Evolutionary conservation across 2,113 vertebrate genomes (phyloP).

Genomic region (Passer domesticus): DNA sequence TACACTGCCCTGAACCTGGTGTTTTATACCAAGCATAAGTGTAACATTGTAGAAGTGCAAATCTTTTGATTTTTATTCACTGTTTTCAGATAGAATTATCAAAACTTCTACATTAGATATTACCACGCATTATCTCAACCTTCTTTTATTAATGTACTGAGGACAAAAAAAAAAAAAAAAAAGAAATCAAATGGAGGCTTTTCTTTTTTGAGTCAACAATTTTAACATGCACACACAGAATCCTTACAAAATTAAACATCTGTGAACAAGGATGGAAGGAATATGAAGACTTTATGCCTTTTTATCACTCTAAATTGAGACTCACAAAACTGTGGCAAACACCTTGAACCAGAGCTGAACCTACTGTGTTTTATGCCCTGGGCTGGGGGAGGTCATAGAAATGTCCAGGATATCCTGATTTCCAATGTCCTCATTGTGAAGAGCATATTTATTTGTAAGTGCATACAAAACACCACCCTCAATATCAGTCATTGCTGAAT

Average conservation of each 20-base stretch:
- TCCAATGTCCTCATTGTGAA: neutral
- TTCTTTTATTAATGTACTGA: neutral
- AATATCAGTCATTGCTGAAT: neutral
- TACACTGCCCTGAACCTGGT: neutral
- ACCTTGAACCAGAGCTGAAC: neutral
- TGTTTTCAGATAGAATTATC: neutral
- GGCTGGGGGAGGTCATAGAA: neutral
- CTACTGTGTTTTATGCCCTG: neutral
- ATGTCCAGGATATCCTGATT: neutral
- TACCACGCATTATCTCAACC: neutral
- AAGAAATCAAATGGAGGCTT: neutral
- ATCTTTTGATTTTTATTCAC: neutral
- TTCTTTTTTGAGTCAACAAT: neutral
- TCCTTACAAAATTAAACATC: neutral
- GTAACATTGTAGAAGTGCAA: neutral
- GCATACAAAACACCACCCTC: neutral
- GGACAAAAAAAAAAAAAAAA: neutral
- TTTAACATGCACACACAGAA: neutral
- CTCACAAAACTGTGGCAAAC: neutral
- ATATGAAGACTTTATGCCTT: neutral
- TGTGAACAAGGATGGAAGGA: neutral
- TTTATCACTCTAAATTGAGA: neutral
- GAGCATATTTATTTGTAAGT: neutral
- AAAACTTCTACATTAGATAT: neutral
- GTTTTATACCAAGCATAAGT: neutral